These are phyloP conservation scores for Danaus plexippus DNA, from an alignment of 1,140 invertebrate species.

Conservation along the genomic window DNA sequence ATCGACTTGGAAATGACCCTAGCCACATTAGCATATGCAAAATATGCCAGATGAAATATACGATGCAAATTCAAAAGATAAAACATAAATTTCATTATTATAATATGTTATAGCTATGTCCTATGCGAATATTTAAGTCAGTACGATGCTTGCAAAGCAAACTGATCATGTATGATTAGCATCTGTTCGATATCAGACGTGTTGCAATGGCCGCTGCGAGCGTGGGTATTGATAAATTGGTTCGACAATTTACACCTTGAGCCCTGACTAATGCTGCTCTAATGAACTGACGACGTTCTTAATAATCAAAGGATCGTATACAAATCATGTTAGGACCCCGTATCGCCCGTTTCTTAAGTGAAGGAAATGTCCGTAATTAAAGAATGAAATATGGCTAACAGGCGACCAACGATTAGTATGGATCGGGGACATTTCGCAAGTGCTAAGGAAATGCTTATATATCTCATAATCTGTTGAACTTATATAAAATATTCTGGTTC, in stretches of 20 bases:
- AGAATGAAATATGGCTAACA: conserved; percentile 18
- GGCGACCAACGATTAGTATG: conserved; percentile 20
- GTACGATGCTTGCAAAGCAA: too few relatives aligned
- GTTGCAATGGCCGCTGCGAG: conserved; percentile 26
- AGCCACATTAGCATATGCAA: conserved; percentile 20
- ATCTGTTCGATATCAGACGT: conserved; percentile 2
- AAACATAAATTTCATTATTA: conserved; percentile 1
- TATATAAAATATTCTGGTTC: too few relatives aligned
- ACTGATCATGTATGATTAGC: too few relatives aligned
- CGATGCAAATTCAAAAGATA: conserved; percentile 14
- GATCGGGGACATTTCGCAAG: conserved; percentile 25
- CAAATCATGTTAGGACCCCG: background rate
- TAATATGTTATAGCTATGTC: too few relatives aligned
- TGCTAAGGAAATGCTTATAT: conserved; percentile 13
- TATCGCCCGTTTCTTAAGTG: conserved; percentile 1
- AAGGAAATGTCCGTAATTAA: conserved; percentile 22
- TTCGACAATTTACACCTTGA: conserved; percentile 42
- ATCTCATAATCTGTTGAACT: too few relatives aligned
- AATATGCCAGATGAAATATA: conserved; percentile 14
- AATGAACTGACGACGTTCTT: conserved; percentile 42
- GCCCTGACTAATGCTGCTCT: conserved; percentile 45
- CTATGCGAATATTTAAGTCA: too few relatives aligned
- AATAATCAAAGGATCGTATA: conserved; percentile 11
- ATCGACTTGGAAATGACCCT: conserved; percentile 18
- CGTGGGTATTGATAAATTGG: conserved; percentile 44